Conservation (phyloP, 1,140 invertebrate genomes). For the Elymnias hypermnestra region DNA sequence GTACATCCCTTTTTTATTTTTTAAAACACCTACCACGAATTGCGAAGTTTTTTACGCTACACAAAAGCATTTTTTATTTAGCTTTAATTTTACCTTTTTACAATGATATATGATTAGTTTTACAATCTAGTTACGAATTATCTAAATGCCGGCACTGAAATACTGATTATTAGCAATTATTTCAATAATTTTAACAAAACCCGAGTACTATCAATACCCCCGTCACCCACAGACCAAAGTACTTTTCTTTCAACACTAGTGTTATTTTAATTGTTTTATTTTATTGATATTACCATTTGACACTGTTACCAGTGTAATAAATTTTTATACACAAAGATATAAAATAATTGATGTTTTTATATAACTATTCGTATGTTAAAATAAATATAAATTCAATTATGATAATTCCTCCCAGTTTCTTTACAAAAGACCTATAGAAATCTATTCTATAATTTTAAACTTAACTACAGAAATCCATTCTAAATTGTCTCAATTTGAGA, state of each 20-base stretch:
- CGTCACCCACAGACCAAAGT: slow-evolving; percentile 13
- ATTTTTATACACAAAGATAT: no score
- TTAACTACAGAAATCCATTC: no score
- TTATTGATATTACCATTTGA: background rate
- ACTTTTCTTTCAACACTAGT: slow-evolving; percentile 18
- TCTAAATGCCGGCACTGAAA: background rate
- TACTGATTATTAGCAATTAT: background rate
- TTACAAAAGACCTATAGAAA: no score
- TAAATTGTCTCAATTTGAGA: no score
- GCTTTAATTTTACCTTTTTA: background rate
- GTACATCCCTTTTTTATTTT: slow-evolving; percentile 13
- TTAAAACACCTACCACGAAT: slow-evolving; percentile 12
- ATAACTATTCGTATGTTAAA: no score
- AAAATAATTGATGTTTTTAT: no score
- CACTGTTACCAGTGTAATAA: background rate
- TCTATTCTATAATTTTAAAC: no score
- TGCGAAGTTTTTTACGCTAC: slow-evolving; percentile 6
- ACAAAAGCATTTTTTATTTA: slow-evolving; percentile 13
- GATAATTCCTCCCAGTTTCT: no score
- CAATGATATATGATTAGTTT: background rate
- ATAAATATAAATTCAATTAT: no score
- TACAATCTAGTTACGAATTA: background rate
- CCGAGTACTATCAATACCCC: background rate
- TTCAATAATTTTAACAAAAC: slow-evolving; percentile 1
- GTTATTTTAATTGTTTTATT: slow-evolving; percentile 7